Evolutionary conservation across 2,113 vertebrate species (phyloP), one percentile per base, ranked within the genome.

Genomic region (Etheostoma spectabile): DNA sequence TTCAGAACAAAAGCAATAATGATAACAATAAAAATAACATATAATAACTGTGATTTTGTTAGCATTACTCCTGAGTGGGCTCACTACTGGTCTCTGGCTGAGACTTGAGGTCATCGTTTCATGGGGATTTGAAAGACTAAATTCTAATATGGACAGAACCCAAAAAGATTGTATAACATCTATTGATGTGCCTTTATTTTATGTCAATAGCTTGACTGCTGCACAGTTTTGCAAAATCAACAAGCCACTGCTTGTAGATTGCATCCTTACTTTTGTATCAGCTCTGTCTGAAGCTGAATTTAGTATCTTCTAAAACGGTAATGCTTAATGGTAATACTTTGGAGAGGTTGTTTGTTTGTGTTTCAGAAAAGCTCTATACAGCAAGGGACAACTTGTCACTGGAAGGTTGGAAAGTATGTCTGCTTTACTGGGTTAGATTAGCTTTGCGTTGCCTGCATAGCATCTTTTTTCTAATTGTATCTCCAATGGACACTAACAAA

Each of bases 171-270:
- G 49, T 55, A 68, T 60, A n/a, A 11, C 14, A 63, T 74, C 45
- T 48, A 76, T 35, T 80, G 57, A 77, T 48, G 56, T 35, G 64
- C 53, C 13, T 71, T 59, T 55, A 38, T 16, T 55, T 80, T 72
- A 19, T 70, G 49, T 86, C 67, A 77, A 19, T 79, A 80, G 59
- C 49, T 78, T 22, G 45, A 74, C 35, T 55, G 27, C 27, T 60
- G 62, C 73, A 38, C 55, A 55, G 35, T 68, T 65, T 30, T 72
- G 18, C 3, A 59, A 76, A 78, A 45, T 79, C 30, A 33, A 61
- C 48, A 51, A 27, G 22, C 24, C 27, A 49, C 19, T 21, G 72
- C 59, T 65, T 22, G 7, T 11, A 33, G 18, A 51, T 49, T 60
- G n/a, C 18, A 15, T 62, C 53, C 48, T 74, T 30, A 15, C 30